phyloP scores from a whole-genome alignment of 2,888 invertebrate species.

The Mythimna impura region DNA sequence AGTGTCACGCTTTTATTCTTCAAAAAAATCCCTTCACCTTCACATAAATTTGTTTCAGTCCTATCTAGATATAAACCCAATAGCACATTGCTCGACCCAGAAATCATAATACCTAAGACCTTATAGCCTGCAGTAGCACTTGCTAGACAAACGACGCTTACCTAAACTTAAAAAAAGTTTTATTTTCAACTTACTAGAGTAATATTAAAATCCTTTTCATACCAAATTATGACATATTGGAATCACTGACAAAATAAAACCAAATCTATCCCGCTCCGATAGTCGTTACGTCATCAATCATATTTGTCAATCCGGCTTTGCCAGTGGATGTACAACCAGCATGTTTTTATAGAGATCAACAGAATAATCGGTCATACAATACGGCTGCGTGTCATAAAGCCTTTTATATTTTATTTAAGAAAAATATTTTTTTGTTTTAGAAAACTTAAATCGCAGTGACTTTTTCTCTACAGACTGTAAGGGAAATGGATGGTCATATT shows the following conservation, averaged over 20 bases:
- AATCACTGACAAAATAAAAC: slow-evolving; percentile 26
- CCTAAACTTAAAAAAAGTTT: not conserved
- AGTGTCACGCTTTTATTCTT: no score
- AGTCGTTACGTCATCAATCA: slow-evolving; percentile 30
- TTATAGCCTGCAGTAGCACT: not conserved
- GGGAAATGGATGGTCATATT: no score
- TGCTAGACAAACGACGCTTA: not conserved
- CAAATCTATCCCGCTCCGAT: slow-evolving; percentile 2
- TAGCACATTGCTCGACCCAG: not conserved
- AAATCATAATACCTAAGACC: not conserved
- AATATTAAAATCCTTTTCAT: not conserved
- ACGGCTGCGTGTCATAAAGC: not conserved
- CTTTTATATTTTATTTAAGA: no score
- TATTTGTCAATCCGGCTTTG: slow-evolving; percentile 30
- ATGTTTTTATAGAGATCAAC: slow-evolving; percentile 18
- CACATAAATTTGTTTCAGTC: no score
- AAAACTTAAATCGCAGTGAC: no score
- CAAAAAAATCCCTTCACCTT: no score
- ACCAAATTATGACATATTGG: not conserved
- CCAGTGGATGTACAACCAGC: slow-evolving; percentile 15
- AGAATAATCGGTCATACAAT: slow-evolving; percentile 9
- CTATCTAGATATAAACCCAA: not conserved
- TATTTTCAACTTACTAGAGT: not conserved
- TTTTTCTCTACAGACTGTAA: no score
- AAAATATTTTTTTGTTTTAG: no score